Conservation (phyloP, 1,140 invertebrate genomes). For the Delia radicum region DNA sequence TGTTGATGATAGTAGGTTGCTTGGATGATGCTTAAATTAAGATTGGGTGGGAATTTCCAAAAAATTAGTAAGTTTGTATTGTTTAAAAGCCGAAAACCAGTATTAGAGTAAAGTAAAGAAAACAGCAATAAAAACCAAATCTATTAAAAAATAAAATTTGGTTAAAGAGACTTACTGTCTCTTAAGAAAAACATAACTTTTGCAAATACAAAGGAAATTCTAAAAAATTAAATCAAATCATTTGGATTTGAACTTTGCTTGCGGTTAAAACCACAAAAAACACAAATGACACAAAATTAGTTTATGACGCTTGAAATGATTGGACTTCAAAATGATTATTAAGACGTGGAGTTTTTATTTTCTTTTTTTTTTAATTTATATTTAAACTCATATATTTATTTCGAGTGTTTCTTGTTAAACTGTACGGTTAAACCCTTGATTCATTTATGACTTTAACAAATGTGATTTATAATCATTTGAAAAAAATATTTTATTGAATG, state of each 20-base stretch:
- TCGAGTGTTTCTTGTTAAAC: too few relatives aligned
- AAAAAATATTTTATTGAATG: background rate
- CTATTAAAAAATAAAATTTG: background rate
- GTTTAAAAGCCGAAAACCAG: constrained; percentile 3
- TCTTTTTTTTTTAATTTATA: too few relatives aligned
- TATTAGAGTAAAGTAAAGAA: background rate
- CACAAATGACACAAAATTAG: too few relatives aligned
- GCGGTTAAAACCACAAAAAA: background rate
- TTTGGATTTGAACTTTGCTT: background rate
- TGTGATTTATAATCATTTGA: background rate
- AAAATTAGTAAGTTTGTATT: background rate
- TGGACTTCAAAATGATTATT: too few relatives aligned
- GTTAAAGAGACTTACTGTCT: background rate
- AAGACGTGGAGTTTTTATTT: too few relatives aligned
- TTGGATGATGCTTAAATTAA: background rate
- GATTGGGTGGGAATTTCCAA: constrained; percentile 20
- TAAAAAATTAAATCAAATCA: background rate
- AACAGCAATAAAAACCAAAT: background rate
- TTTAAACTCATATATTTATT: too few relatives aligned
- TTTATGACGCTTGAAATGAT: background rate
- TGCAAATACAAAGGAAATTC: background rate
- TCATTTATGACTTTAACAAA: background rate
- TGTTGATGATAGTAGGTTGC: background rate
- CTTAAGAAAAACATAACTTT: background rate
- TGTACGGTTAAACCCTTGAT: background rate